Evolutionary conservation across 2,888 invertebrate genomes (phyloP), one percentile per base, ranked within the genome.

Genomic region (Phrixothrix hirtus): DNA sequence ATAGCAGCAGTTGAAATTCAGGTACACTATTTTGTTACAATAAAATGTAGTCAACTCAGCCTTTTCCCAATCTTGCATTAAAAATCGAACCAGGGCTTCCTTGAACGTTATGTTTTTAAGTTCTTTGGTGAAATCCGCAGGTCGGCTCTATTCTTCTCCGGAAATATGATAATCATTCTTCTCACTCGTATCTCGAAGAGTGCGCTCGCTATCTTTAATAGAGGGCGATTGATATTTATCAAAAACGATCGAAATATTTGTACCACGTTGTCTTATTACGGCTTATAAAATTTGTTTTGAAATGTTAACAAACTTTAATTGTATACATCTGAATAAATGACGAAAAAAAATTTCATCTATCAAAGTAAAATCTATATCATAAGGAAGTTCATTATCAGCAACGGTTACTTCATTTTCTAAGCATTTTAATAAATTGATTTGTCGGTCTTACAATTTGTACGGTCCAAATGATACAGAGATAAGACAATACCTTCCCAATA

Each of bases 261-360:
- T 21, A n/a, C 10, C 29, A 1, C 16, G 15, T 30, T 29, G 27
- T 13, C 10, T 27, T 27, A 16, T n/a, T 26, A 41, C 5, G 15
- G 6, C 12, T 16, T 30, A 1, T 30, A 41, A 17, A 41, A 30
- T 44, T 45, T 55, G 54, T 48, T 60, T 61, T 1, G 58, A 60
- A 45, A 60, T 58, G 15, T 44, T 35, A 6, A 55, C 61, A 53
- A 56, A 58, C 31, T 53, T 56, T 54, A 17, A 36, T 14, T 55
- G 56, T 16, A 58, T n/a, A n/a, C 63, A 56, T 57, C 51, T 58
- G 46, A 65, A 42, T 1, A 57, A 51, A 54, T 66, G 59, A 13
- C 65, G 42, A 9, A 65, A 30, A 48, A 57, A 62, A 35, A 65
- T 66, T 1, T 62, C 66, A 52, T 66, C 64, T 35, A 64, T 54